Conservation (phyloP, 2,888 invertebrate species). For the Sicus ferrugineus region DNA sequence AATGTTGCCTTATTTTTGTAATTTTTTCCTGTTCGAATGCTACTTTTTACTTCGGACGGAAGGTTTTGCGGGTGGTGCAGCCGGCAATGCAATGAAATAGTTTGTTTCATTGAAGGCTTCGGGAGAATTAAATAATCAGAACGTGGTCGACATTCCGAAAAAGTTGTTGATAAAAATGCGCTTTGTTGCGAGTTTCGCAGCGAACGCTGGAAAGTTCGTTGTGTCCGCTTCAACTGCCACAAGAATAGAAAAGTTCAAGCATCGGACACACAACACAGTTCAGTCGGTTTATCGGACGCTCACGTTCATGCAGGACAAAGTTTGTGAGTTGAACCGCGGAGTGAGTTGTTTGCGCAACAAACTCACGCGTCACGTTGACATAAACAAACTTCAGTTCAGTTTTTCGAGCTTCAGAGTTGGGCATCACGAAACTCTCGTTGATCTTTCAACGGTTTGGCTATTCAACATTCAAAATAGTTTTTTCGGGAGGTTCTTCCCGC, state of each 20-base stretch:
- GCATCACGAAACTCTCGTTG: too few species aligned
- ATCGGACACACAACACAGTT: too few species aligned
- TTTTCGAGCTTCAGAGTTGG: too few species aligned
- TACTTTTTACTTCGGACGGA: too few species aligned
- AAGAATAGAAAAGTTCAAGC: too few species aligned
- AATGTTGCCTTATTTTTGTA: neutral
- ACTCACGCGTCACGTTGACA: neutral
- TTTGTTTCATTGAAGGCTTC: neutral
- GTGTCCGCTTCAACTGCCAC: too few species aligned
- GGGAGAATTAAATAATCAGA: neutral
- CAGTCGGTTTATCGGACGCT: neutral
- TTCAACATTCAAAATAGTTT: too few species aligned
- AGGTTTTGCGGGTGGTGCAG: too few species aligned
- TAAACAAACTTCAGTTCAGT: too few species aligned
- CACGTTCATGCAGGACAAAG: neutral
- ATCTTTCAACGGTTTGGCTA: too few species aligned
- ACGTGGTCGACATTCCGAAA: constrained; percentile 20
- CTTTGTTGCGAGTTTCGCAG: constrained; percentile 9
- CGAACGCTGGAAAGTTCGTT: constrained; percentile 14
- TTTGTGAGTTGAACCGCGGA: too few species aligned
- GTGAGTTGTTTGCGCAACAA: neutral
- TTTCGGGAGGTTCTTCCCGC: too few species aligned
- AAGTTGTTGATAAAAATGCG: constrained; percentile 16
- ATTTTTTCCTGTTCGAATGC: neutral
- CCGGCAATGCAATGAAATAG: neutral